phyloP scores from a whole-genome alignment of 2,797 vertebrate species.

The Rhadinocentrus ornatus region DNA sequence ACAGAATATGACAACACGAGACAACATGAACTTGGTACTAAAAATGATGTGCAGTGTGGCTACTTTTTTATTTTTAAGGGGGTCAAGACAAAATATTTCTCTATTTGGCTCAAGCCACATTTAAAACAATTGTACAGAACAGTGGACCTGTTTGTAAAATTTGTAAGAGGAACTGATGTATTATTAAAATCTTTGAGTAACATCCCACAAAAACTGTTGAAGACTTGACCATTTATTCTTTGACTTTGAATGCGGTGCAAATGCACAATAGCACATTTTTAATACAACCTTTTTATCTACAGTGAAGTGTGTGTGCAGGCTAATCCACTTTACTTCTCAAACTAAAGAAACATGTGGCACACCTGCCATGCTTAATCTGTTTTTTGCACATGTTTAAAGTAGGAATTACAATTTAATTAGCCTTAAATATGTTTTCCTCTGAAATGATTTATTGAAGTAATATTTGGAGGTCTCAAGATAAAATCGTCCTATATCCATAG shows the following conservation, averaged over 20 bases:
- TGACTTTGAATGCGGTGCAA: too few relatives aligned
- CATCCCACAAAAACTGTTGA: too few relatives aligned
- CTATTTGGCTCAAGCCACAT: background rate
- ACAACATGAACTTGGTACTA: too few relatives aligned
- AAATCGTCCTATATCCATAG: constrained; percentile 2
- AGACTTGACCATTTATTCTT: too few relatives aligned
- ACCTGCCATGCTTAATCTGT: background rate
- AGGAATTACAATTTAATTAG: background rate
- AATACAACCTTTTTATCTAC: background rate
- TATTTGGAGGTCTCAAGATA: constrained; percentile 2
- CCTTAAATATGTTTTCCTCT: background rate
- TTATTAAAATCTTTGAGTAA: too few relatives aligned
- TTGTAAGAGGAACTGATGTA: too few relatives aligned
- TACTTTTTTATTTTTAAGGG: background rate
- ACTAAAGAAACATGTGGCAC: background rate
- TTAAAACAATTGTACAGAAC: too few relatives aligned
- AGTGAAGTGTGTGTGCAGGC: background rate
- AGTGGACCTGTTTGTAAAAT: too few relatives aligned
- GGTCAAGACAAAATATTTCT: background rate
- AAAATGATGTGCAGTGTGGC: background rate
- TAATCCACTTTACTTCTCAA: background rate
- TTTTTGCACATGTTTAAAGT: background rate
- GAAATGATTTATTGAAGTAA: constrained; percentile 17
- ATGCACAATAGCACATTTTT: background rate
- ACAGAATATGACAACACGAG: too few relatives aligned